Evolutionary conservation across 2,797 vertebrate genomes (phyloP).

Genomic region (Neostethus bicornis): DNA sequence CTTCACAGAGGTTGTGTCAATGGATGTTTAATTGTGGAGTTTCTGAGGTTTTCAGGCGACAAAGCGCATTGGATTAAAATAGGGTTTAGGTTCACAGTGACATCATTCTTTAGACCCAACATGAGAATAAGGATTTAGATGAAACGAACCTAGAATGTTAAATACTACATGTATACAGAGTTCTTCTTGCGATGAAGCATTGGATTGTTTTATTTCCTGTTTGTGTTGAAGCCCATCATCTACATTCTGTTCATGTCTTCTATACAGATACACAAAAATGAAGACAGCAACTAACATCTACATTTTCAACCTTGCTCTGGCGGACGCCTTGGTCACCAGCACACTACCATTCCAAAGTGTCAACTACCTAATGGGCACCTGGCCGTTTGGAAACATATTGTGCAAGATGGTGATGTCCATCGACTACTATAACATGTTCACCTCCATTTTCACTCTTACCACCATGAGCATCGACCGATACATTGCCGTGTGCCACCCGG

Average conservation of each 20-base stretch:
- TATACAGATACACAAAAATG: conserved; percentile 96
- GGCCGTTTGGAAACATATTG: conserved; percentile 93
- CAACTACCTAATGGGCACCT: conserved; percentile 97
- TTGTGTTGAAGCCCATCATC: background rate
- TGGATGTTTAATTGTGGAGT: too few relatives aligned
- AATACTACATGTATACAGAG: background rate
- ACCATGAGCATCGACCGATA: conserved; percentile 99
- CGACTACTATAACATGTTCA: conserved; percentile 99
- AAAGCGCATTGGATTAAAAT: too few relatives aligned
- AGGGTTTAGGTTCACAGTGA: too few relatives aligned
- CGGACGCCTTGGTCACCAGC: conserved; percentile 94
- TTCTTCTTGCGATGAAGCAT: background rate
- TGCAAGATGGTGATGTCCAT: conserved; percentile 98
- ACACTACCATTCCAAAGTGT: conserved; percentile 99
- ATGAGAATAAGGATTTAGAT: background rate
- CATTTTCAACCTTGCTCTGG: conserved; percentile 97
- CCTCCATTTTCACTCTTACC: conserved; percentile 97
- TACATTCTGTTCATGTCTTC: background rate
- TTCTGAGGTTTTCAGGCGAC: too few relatives aligned
- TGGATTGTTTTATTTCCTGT: background rate
- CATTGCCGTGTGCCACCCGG: conserved; percentile 95
- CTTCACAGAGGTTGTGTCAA: too few relatives aligned
- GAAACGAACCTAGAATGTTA: background rate
- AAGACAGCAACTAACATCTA: conserved; percentile 99
- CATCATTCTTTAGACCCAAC: background rate